Base-by-base conservation (phyloP, 2,113 vertebrate species). In the Podocnemis expansa region DNA sequence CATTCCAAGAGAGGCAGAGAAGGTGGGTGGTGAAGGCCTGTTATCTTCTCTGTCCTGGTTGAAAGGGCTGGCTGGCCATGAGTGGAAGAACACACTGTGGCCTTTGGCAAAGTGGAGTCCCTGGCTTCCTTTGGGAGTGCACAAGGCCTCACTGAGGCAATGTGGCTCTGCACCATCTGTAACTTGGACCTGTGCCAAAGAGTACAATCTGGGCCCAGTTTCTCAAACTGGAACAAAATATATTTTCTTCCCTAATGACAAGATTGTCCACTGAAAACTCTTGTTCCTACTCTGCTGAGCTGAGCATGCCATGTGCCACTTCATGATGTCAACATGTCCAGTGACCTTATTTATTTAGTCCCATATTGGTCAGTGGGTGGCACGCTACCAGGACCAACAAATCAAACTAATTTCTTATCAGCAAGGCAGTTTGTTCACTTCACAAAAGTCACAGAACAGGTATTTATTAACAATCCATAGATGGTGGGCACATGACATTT, bases 341-440 rank as follows among this genome's bases (percentile, higher is more conserved):
- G 17, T 22, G 27, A 6, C 41, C 17, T 31, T 56, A 21, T 29
- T 56, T 38, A 52, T n/a, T 52, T 25, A 54, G 51, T 51, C n/a
- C 22, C 54, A n/a, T 6, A 58, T 17, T 34, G 27, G 6, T 47
- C 41, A 47, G 55, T 43, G 55, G 8, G n/a, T 16, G 21, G 38
- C 24, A 22, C 54, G 38, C 79, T 41, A 55, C 25, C 2, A 43
- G 51, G 55, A 34, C 58, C 88, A 91, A 80, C 25, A 24, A 56
- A 52, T 47, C 17, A 14, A n/a, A 58, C 52, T 0, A 0, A 54
- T n/a, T 78, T 70, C 75, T 73, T 54, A n/a, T 54, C 38, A 67
- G 16, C 76, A 93, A 78, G 63, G 63, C 55, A 67, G 93, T 75
- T 79, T 19, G 41, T 75, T 75, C 24, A 43, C 24, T 25, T 43